Base-by-base conservation (phyloP, 2,113 vertebrate genomes). In the Phaethon lepturus region DNA sequence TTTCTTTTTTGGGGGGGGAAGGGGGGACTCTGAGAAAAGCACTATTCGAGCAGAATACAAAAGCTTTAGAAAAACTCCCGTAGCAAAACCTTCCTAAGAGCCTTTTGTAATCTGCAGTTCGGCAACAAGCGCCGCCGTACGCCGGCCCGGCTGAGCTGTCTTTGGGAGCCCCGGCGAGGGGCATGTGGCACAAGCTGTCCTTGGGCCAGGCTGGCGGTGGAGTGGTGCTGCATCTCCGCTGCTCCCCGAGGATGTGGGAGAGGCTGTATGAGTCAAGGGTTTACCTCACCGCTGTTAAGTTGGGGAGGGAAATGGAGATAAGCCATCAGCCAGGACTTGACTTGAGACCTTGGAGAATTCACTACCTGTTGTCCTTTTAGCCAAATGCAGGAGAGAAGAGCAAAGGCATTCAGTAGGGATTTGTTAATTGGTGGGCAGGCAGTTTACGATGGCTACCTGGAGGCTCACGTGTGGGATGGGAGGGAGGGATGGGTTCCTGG, bases 51-150 rank as follows among this genome's bases (percentile, higher is more conserved):
- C 35, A 19, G 91, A 96, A 96, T 91, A 86, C 50, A 92, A 93
- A 96, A n/a, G 38, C 60, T 55, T 75, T 40, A 38, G 68, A 66
- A 79, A 60, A 85, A 56, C 28, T 69, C 19, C 38, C 26, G 6
- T 12, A 50, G 26, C 31, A 71, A 73, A 92, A 64, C 11, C 4
- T 63, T 81, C 38, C 60, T 31, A 73, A 62, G 79, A 20, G 7
- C 73, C 16, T 49, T 79, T 45, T 90, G 84, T 60, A n/a, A 58
- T 29, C n/a, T 19, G 47, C 11, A 6, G 62, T 12, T 93, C 0
- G 1, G 93, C 58, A 73, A 22, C 0, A 2, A 63, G 49, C 7
- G 19, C 26, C 0, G 0, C 24, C 23, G 44, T 31, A 10, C 72
- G 35, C 10, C 1, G 3, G 53, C 9, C 50, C 75, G 44, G 87